Base-by-base conservation (phyloP, 1,140 invertebrate species). In the Temnothorax nylanderi region DNA sequence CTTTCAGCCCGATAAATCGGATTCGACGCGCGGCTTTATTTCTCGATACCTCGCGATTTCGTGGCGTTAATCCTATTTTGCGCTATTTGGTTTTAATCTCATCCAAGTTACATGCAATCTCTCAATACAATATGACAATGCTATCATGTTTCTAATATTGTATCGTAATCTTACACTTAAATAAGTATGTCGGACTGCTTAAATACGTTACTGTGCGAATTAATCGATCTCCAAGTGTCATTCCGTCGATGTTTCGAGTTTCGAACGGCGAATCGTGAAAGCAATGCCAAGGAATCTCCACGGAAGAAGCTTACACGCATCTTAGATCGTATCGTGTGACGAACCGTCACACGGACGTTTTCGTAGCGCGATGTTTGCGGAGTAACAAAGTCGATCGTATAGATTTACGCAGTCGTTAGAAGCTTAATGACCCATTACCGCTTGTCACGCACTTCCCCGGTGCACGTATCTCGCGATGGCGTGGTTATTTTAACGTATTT, bases 361-460 rank as follows among this genome's bases (percentile, higher is more conserved):
- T 18, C 37, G 34, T 37, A 44, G 16, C 16, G 18, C 11, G 60
- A 77, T 65, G 47, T 84, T 65, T 72, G 64, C 26, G 18, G 13
- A 75, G 67, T 56, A 87, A 86, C 85, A 86, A 86, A 87, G 69
- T 80, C 60, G 80, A 21, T 67, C 41, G 21, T 65, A 56, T 80
- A 84, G 78, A 87, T 87, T 87, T 87, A 84, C 56, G 41, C 47
- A 87, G 77, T 84, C 80, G 58, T 87, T 87, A 65, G 54, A 74
- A 64, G 49, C 65, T 84, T 87, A 87, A 87, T 84, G 77, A 87
- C 58, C 85, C 76, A 86, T 87, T 84, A 84, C 67, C n/a, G 54
- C 21, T 56, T 87, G 67, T 87, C 85, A 74, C 69, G 58, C 69
- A 84, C 49, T 84, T 13, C 2, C 13, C 21, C 49, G 58, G 18